A percentile compares a stretch with the other conserved stretches of the same genome.
Evolutionary conservation across 2,113 vertebrate species (phyloP).

Genomic region (Amphiprion percula): DNA sequence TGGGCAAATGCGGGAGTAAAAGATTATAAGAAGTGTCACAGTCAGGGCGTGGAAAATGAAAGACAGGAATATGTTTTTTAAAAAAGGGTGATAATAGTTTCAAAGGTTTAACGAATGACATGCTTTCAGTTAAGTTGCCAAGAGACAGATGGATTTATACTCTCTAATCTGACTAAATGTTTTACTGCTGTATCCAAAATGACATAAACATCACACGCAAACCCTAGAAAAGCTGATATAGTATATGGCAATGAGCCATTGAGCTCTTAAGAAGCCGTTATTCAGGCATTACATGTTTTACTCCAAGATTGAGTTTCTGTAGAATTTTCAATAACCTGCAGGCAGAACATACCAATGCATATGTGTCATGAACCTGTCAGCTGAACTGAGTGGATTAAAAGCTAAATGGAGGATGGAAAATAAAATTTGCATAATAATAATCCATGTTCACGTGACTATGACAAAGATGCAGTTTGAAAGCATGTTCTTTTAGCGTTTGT

Average conservation of each 20-base stretch:
- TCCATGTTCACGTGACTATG: not conserved
- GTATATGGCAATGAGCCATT: not conserved
- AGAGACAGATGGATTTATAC: not conserved
- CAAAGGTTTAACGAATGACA: not conserved
- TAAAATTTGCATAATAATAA: not conserved
- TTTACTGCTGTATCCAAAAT: conserved; percentile 15
- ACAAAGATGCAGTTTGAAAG: not conserved
- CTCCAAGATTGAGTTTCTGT: not conserved
- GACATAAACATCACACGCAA: not conserved
- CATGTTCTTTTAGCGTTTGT: not conserved
- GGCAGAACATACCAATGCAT: conserved; percentile 26
- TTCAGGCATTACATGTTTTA: not conserved
- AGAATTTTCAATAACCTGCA: conserved; percentile 33
- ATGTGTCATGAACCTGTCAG: conserved; percentile 30
- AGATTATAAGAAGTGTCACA: conserved; percentile 16
- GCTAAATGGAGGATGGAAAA: not conserved
- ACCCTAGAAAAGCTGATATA: not conserved
- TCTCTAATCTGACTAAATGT: conserved; percentile 1
- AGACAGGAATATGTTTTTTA: not conserved
- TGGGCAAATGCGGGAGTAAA: not conserved
- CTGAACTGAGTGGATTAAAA: conserved; percentile 20
- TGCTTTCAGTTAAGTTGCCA: conserved; percentile 4
- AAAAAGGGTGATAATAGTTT: not conserved
- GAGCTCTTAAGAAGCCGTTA: not conserved
- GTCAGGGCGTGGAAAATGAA: not conserved